Base-by-base conservation (phyloP, 2,797 vertebrate species). In the Picus viridis region DNA sequence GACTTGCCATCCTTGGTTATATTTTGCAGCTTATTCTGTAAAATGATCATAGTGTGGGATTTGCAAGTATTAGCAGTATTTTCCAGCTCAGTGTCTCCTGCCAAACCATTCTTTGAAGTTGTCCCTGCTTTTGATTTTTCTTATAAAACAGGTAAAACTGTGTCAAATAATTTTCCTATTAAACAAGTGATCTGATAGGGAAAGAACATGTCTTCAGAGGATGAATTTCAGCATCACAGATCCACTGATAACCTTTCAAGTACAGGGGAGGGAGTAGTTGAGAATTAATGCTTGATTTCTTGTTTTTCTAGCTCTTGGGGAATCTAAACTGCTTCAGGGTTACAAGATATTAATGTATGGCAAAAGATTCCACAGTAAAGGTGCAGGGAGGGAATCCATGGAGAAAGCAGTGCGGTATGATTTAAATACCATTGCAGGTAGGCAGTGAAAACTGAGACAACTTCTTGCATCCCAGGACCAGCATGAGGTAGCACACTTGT, bases 31-130 rank as follows among this genome's bases (percentile, higher is more conserved):
- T 93, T 57, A 30, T 88, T 79, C 36, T 59, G 30, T 59, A 29
- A 56, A 74, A 77, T 76, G 61, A 39, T 74, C 45, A 64, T 8
- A 32, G 49, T 77, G 27, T 71, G 63, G 57, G 80, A 84, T 94
- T 90, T 92, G 64, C 27, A 85, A 53, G 57, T 96, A 69, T 14
- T 88, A 43, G 34, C 0, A 3, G 3, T 34, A 19, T 71, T 63
- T 95, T 51, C 41, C 29, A 79, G 30, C 71, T 93, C 73, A 84
- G 5, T 67, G 47, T 71, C 76, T 94, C 22, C 32, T 86, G 6
- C n/a, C 13, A 90, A 45, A 30, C 32, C 86, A 74, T 90, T 14
- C 68, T 78, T 64, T 93, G 63, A 93, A 86, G 63, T 62, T 75
- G 7, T 89, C 32, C 23, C 30, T 4, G 4, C 6, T 93, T 93